Evolutionary conservation across 2,888 invertebrate genomes (phyloP), one percentile per base, ranked within the genome.

Genomic region (Xestia xanthographa): DNA sequence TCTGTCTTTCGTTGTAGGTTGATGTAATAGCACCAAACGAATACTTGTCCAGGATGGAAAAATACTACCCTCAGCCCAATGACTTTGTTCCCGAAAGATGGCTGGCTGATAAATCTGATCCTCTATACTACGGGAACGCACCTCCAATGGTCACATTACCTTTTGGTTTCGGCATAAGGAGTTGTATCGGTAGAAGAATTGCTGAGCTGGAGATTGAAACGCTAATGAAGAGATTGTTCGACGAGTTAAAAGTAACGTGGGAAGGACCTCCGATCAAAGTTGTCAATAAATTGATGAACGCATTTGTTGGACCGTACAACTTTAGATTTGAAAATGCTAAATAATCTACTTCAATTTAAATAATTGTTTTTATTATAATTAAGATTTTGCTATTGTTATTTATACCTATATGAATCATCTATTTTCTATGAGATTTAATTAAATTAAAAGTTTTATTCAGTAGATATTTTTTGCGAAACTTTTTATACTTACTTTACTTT

Each of bases 11-110:
- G 72, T 65, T 96, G 41, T 93, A 98, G 98, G 97, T 98, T 0
- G 98, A 98, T 90, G 97, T 98, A 0, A 96, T 98, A 72, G 97
- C 98, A 90, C 98, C 98, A 80, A 98, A 98, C 80, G 97, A 98
- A 91, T 97, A 97, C 72, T 96, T 98, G 79, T 97, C 98, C 79
- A 92, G 87, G 58, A 69, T 92, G 81, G 96, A 96, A 26, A 92
- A 97, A 85, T 95, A 97, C 89, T 98, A 97, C 89, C 95, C 97
- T 5, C 92, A 96, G 66, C 95, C 97, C 1, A 90, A 95, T 0
- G 93, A 96, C 56, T 98, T 97, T 88, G 88, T 97, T 63, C 98
- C 98, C 1, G 97, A 98, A 89, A 95, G 98, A 86, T 98, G 98
- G 98, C 88, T 98, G 12, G 96, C 97, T 66, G 96, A 96, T 22